Base-by-base conservation (phyloP, 2,888 invertebrate genomes). In the Cosmopolites sordidus region DNA sequence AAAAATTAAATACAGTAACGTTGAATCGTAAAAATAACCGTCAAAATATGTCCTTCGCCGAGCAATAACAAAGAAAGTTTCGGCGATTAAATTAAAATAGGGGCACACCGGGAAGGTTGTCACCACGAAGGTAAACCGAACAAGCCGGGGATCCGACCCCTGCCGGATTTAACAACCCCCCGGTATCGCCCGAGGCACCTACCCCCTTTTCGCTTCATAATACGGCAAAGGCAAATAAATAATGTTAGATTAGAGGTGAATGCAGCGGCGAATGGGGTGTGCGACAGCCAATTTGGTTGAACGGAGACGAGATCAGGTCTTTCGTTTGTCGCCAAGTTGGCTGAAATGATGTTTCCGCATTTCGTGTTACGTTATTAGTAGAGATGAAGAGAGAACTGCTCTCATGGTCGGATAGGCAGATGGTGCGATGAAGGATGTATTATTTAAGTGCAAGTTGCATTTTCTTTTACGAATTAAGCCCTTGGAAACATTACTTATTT, bases 91-190 rank as follows among this genome's bases (percentile, higher is more conserved):
- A 33, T 33, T 33, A 33, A 33, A 12, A 33, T 33, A 33, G 33
- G 33, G 11, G 12, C 33, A n/a, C 33, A 33, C 33, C 11, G 33
- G 33, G 33, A 33, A 56, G 58, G 60, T 60, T 60, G 63, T 62
- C 61, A 62, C 63, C 63, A 53, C 61, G 43, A 60, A 62, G 63
- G 63, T 63, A 63, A 63, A 63, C 63, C 63, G 61, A 62, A 63
- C 63, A 63, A 62, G 60, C 63, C 63, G 57, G 57, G 58, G 61
- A 40, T 54, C 56, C 60, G 58, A 58, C 62, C 62, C 62, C 61
- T 59, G 51, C 45, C 54, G 58, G 55, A 60, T 56, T 62, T 60
- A 61, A 58, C 59, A 58, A 58, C 56, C 60, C 62, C 59, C 60
- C 42, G 51, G 56, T 51, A 58, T 47, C 39, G 54, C 50, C 56